phyloP scores from a whole-genome alignment of 1,140 invertebrate species.

The Papilio machaon region DNA sequence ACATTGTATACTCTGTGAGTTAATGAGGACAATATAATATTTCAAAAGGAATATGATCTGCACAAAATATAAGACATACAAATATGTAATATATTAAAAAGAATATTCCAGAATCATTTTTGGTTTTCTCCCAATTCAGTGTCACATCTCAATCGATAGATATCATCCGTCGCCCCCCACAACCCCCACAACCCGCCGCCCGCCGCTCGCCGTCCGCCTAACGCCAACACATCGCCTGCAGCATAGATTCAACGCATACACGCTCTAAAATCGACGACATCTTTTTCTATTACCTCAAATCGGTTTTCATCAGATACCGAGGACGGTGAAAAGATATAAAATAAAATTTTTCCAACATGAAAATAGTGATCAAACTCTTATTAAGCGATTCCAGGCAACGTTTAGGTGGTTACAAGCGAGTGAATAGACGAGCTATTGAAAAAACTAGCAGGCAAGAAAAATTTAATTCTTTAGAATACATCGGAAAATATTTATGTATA shows the following conservation, averaged over 20 bases:
- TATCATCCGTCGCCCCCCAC: background rate
- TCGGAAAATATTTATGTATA: no score
- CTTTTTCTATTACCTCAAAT: constrained; percentile 24
- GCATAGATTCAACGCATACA: background rate
- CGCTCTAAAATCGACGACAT: constrained; percentile 1
- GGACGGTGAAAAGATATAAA: background rate
- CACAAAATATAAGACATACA: no score
- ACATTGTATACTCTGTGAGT: background rate
- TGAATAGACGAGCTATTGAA: no score
- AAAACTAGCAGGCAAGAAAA: no score
- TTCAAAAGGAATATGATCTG: no score
- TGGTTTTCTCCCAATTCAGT: background rate
- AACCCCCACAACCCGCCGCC: background rate
- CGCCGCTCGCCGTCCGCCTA: background rate
- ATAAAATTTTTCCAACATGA: background rate
- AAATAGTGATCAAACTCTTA: background rate
- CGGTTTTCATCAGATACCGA: constrained; percentile 4
- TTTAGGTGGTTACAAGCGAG: background rate
- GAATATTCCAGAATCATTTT: background rate
- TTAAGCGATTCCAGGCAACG: background rate
- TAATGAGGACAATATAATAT: no score
- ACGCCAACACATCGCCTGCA: constrained; percentile 15
- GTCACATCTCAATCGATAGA: background rate
- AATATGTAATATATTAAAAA: background rate
- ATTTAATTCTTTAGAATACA: no score